Evolutionary conservation across 1,140 invertebrate genomes (phyloP), one percentile per base, ranked within the genome.

Genomic region (Bombus fervidus): DNA sequence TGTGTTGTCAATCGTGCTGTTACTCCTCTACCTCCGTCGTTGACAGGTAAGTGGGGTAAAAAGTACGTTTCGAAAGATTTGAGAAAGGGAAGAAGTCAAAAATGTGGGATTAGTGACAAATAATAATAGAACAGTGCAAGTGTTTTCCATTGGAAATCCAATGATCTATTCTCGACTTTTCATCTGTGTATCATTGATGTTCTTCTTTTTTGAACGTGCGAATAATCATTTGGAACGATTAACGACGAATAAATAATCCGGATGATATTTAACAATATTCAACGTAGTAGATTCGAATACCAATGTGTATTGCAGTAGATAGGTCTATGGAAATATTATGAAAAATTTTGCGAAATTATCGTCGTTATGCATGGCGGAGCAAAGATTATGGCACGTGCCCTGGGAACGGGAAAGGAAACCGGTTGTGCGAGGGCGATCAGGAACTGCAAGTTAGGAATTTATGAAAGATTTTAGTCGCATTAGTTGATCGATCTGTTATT

Each of bases 1-100:
- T 91, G 95, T 93, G 91, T 93, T 92, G 93, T 93, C 92, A 88
- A 91, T 94, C 80, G 89, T 92, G 87, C 87, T 92, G 85, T 86
- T 90, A 80, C 89, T 91, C 86, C 90, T 91, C 85, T 91, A 88
- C 83, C 88, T 92, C 90, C 85, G 77, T 89, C 85, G 78, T 86
- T 88, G 83, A 91, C 87, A 93, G 92, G 93, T 93, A 93, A 93
- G 93, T 92, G 91, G 66, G 53, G 47, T 80, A 53, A 80, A 62
- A 43, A 72, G 43, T 69, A 69, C 72, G 47, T 59, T 59, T 37
- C 8, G 18, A 43, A 47, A 41, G 39, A 18, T n/a, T 62, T n/a
- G 28, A 64, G 15, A 18, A 28, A 43, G 41, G 5, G 22, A 28
- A 37, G 12, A 31, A 10, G 28, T 13, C 0, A 64, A 9, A 13